These are phyloP conservation scores for Hemibagrus wyckioides DNA, from an alignment of 2,113 vertebrate genomes.

Conservation along the genomic window DNA sequence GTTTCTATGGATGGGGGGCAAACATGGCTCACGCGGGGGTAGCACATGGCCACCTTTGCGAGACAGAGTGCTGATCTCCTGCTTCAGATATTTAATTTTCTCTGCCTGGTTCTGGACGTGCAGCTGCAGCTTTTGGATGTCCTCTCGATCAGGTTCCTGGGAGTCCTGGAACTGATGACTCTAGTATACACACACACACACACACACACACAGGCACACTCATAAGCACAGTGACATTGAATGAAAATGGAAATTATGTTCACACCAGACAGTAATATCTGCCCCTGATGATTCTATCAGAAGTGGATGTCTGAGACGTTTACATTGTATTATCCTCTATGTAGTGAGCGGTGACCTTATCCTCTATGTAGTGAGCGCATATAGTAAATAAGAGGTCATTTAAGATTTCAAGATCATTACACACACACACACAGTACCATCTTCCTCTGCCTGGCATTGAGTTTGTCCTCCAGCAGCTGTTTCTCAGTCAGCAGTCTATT, in stretches of 20 bases:
- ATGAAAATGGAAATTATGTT: neutral
- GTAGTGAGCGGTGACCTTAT: neutral
- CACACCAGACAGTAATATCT: neutral
- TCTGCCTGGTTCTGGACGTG: conserved; percentile 62
- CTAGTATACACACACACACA: conserved; percentile 64
- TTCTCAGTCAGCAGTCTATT: conserved; percentile 74
- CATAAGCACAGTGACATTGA: neutral
- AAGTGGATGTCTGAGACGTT: too few species aligned
- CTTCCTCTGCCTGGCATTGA: conserved; percentile 73
- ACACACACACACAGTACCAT: conserved; percentile 65
- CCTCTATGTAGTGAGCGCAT: neutral
- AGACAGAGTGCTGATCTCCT: conserved; percentile 73
- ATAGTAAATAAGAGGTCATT: neutral
- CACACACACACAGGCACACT: conserved; percentile 30
- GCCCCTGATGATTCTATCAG: neutral
- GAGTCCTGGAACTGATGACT: conserved; percentile 71
- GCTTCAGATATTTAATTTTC: conserved; percentile 66
- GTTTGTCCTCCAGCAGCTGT: conserved; percentile 72
- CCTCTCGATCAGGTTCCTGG: conserved; percentile 61
- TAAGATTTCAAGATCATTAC: too few species aligned
- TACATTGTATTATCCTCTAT: neutral
- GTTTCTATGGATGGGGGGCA: conserved; percentile 35
- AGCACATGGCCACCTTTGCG: conserved; percentile 71
- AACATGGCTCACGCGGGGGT: conserved; percentile 59
- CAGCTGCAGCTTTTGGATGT: conserved; percentile 67